These are phyloP conservation scores for Neosilurus hyrtlii DNA, from an alignment of 2,797 vertebrate species.

Conservation along the genomic window DNA sequence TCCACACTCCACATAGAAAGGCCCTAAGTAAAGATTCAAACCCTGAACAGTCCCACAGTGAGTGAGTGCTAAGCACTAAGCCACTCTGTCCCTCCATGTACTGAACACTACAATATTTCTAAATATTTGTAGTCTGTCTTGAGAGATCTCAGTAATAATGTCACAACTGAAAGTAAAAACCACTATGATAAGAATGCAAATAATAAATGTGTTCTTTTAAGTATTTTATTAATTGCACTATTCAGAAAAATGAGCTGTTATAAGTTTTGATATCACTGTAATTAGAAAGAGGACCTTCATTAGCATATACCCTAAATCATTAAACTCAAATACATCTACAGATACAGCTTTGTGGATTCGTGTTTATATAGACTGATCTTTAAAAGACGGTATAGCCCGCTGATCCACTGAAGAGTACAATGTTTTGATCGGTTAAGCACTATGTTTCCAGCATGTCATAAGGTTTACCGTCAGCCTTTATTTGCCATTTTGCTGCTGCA, in stretches of 20 bases:
- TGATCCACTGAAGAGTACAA: slow-evolving; percentile 13
- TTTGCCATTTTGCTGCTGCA: slow-evolving; percentile 41
- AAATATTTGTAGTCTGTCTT: neutral
- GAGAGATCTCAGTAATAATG: neutral
- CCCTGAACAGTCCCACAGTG: no score
- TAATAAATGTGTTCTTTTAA: neutral
- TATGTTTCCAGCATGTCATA: slow-evolving; percentile 34
- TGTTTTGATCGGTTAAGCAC: slow-evolving; percentile 25
- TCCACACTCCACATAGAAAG: no score
- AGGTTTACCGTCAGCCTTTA: slow-evolving; percentile 13
- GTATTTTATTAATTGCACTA: neutral
- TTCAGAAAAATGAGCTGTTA: neutral
- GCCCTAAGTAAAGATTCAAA: no score
- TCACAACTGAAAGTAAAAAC: neutral
- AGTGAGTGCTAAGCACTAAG: no score
- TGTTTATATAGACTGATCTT: neutral
- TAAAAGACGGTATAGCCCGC: neutral
- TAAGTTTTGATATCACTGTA: neutral
- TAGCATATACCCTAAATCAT: neutral
- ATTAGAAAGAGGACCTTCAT: neutral
- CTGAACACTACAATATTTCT: neutral
- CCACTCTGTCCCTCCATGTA: no score
- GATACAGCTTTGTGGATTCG: neutral
- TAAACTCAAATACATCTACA: neutral
- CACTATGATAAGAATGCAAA: neutral